Conservation (phyloP, 2,888 invertebrate species). For the Eurois occulta region DNA sequence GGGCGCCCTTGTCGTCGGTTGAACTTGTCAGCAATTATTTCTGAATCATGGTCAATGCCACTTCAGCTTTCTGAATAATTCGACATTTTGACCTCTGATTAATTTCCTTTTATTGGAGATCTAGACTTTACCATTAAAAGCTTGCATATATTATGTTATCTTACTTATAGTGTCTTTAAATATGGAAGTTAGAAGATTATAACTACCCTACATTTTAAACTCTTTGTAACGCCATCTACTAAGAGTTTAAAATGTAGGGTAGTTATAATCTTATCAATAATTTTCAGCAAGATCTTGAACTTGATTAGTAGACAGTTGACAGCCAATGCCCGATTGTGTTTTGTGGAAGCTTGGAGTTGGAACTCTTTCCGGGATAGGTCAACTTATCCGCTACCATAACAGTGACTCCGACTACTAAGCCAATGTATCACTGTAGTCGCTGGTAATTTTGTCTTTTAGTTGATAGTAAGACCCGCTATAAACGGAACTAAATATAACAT, state of each 20-base stretch:
- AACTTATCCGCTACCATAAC: too few relatives aligned
- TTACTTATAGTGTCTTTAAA: not conserved
- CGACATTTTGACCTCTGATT: conserved; percentile 49
- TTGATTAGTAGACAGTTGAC: not conserved
- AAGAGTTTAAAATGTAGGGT: not conserved
- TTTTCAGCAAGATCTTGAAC: not conserved
- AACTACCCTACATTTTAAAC: too few relatives aligned
- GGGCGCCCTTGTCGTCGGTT: conserved; percentile 52
- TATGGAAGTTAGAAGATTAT: too few relatives aligned
- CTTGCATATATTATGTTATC: not conserved
- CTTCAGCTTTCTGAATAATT: conserved; percentile 38
- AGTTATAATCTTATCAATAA: not conserved
- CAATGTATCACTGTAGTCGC: too few relatives aligned
- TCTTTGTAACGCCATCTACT: too few relatives aligned
- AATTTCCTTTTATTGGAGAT: conserved; percentile 50
- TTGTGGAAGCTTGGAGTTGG: not conserved
- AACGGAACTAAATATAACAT: too few relatives aligned
- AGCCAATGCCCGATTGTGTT: not conserved
- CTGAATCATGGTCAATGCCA: conserved; percentile 59
- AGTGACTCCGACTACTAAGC: too few relatives aligned
- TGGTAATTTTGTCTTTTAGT: too few relatives aligned
- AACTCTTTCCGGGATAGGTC: not conserved
- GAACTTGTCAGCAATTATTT: conserved; percentile 50
- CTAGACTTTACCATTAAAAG: conserved; percentile 16
- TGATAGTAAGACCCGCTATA: too few relatives aligned